Evolutionary conservation across 2,888 invertebrate species (phyloP).

Genomic region (Nomada ruficornis): DNA sequence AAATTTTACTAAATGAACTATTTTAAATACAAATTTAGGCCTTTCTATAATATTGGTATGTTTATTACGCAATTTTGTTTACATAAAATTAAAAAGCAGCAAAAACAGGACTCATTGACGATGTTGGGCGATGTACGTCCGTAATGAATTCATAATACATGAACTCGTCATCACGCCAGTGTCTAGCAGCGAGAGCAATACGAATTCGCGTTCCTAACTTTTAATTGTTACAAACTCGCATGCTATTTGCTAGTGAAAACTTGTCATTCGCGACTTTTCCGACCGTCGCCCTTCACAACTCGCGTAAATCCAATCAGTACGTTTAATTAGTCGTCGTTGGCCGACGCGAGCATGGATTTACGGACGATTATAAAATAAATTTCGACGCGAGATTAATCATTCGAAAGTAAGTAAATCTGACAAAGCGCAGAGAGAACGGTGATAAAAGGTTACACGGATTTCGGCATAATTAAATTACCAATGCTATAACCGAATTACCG

Average conservation of each 20-base stretch:
- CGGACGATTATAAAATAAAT: conserved; percentile 11
- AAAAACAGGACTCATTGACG: too few relatives aligned
- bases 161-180: too few relatives aligned
- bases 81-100: too few relatives aligned
- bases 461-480: conserved; percentile 27
- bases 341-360: background rate
- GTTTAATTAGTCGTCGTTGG: conserved; percentile 33
- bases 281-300: background rate
- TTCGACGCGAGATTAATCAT: conserved; percentile 25
- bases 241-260: conserved; percentile 33
- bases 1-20: too few relatives aligned
- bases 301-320: conserved; percentile 21
- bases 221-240: conserved; percentile 26
- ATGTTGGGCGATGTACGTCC: too few relatives aligned
- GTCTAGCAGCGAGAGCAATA: background rate
- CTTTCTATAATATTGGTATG: too few relatives aligned
- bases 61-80: too few relatives aligned
- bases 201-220: conserved; percentile 30
- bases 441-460: conserved; percentile 6
- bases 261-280: conserved; percentile 35
- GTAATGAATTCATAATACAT: too few relatives aligned
- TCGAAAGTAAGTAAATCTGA: background rate
- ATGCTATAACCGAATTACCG: conserved; percentile 9
- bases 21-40: too few relatives aligned
- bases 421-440: background rate